Percentiles rank a stretch among this genome's conserved stretches.
Evolutionary conservation across 2,113 vertebrate genomes (phyloP).

Genomic region (Cavia aperea): DNA sequence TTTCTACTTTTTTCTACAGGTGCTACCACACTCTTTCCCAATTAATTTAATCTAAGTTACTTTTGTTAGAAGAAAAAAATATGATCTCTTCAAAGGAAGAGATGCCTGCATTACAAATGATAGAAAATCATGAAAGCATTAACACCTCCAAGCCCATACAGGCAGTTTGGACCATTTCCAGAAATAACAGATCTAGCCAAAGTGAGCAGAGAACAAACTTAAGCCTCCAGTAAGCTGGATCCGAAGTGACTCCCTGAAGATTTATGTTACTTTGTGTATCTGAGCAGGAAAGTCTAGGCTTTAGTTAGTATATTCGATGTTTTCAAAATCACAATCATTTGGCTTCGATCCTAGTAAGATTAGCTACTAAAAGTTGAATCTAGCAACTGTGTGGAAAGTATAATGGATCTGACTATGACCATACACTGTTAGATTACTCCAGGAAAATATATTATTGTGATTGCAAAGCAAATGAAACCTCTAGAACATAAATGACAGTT

Average conservation of each 20-base stretch:
- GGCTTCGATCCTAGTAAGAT: constrained; percentile 20
- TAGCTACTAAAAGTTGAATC: background rate
- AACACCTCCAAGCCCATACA: background rate
- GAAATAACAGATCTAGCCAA: constrained; percentile 11
- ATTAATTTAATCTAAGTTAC: background rate
- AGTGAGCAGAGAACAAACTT: background rate
- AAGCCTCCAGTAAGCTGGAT: constrained; percentile 15
- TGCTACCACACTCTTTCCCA: background rate
- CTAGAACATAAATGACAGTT: background rate
- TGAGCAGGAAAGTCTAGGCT: constrained; percentile 21
- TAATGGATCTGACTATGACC: background rate
- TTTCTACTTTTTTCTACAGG: background rate
- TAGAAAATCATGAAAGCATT: background rate
- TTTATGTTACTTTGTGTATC: background rate
- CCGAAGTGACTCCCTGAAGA: background rate
- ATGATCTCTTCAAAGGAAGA: background rate
- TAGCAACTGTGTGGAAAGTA: background rate
- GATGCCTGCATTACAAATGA: background rate
- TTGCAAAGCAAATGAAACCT: background rate
- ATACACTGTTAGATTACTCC: background rate
- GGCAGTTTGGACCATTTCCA: background rate
- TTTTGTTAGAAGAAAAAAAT: background rate
- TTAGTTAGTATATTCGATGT: background rate
- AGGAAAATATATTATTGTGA: background rate
- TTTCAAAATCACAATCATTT: constrained; percentile 33